Conservation (phyloP, 2,113 vertebrate species). For the Pollimyrus isidori region DNA sequence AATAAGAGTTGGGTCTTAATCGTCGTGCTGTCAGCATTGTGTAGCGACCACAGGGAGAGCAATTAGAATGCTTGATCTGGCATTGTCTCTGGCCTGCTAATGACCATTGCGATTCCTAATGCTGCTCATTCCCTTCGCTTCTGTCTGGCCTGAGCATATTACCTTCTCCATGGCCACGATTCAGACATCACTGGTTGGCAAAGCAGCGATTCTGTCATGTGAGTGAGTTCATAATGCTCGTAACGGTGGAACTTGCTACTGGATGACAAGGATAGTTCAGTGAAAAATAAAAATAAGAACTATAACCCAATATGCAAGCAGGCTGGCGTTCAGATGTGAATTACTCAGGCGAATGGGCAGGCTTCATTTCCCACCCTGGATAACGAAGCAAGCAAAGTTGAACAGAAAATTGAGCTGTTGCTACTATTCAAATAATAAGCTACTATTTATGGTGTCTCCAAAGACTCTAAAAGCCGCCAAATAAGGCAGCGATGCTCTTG, state of each 20-base stretch:
- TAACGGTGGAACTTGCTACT: not conserved
- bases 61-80: not conserved
- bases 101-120: not conserved
- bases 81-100: not conserved
- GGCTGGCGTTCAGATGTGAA: not conserved
- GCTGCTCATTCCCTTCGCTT: not conserved
- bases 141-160: not conserved
- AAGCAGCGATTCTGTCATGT: not conserved
- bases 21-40: conserved; percentile 4
- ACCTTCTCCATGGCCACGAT: not conserved
- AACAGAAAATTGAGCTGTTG: not conserved
- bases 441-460: not conserved
- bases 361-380: not conserved
- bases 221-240: not conserved
- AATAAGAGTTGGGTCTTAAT: not conserved
- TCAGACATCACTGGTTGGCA: not conserved
- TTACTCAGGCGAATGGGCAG: not conserved
- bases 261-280: not conserved
- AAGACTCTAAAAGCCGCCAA: not conserved
- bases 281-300: not conserved
- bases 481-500: not conserved
- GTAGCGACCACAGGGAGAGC: not conserved
- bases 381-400: not conserved
- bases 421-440: not conserved
- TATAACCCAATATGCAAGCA: not conserved